Conservation (phyloP, 1,140 invertebrate species). For the Ditylenchus dipsaci region DNA sequence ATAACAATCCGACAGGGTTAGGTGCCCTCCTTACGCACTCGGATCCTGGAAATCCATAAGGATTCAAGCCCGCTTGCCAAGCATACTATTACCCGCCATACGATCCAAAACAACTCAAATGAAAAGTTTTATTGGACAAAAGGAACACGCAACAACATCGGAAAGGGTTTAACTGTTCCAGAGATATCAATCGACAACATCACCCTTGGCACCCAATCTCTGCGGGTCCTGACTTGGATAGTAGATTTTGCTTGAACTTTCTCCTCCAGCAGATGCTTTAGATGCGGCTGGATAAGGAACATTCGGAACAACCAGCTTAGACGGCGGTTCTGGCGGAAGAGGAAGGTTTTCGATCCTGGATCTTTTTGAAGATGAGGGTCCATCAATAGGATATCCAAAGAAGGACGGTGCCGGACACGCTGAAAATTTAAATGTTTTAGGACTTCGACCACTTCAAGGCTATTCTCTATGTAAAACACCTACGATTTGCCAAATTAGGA, state of each 20-base stretch:
- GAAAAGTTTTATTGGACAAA: no score
- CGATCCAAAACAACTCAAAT: no score
- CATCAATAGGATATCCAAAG: background rate
- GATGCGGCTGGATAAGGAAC: slow-evolving; percentile 2
- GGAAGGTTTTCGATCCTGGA: background rate
- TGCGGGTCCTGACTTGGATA: slow-evolving; percentile 58
- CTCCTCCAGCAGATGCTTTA: background rate
- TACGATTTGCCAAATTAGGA: slow-evolving; percentile 49
- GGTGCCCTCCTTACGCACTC: no score
- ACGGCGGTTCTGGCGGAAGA: slow-evolving; percentile 3
- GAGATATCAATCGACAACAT: slow-evolving; percentile 49
- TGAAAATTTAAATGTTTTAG: background rate
- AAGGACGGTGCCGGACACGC: slow-evolving; percentile 1
- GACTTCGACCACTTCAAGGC: no score
- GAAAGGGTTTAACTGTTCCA: no score
- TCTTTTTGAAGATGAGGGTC: background rate
- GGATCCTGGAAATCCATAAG: no score
- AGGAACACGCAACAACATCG: no score
- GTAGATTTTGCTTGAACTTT: slow-evolving; percentile 21
- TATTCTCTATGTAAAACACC: slow-evolving; percentile 26
- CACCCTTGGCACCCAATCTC: slow-evolving; percentile 53
- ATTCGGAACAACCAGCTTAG: slow-evolving; percentile 3
- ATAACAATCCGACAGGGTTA: no score
- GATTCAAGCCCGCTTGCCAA: no score
- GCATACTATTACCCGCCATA: no score